phyloP scores from a whole-genome alignment of 2,797 vertebrate species.

The Synanceia verrucosa region DNA sequence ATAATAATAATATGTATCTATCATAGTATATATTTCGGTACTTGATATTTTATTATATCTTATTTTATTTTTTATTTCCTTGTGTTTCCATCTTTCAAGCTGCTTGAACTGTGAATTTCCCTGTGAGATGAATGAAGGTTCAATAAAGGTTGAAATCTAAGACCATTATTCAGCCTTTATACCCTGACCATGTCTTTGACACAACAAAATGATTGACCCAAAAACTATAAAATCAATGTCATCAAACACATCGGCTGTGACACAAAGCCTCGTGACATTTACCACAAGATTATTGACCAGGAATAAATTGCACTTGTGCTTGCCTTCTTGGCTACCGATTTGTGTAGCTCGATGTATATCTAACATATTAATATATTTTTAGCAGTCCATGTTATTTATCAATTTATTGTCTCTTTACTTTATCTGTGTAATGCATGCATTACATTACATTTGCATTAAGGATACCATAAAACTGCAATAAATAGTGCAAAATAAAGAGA shows the following conservation, averaged over 20 bases:
- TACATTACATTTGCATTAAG: neutral
- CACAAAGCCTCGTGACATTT: neutral
- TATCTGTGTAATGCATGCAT: neutral
- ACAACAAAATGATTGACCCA: neutral
- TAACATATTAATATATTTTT: neutral
- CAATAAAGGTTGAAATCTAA: neutral
- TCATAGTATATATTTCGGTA: too few relatives aligned
- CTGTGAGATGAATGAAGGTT: too few relatives aligned
- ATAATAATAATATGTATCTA: too few relatives aligned
- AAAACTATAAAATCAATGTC: neutral
- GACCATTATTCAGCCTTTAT: neutral
- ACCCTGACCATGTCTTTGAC: neutral
- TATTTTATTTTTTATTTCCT: too few relatives aligned
- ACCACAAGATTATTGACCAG: slow-evolving; percentile 6
- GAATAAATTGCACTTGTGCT: neutral
- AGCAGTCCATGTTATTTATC: neutral
- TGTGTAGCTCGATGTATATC: too few relatives aligned
- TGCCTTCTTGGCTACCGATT: neutral
- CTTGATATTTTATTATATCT: too few relatives aligned
- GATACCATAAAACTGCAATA: neutral
- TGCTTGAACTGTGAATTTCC: too few relatives aligned
- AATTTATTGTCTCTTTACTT: neutral
- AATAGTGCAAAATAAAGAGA: neutral
- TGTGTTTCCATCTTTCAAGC: too few relatives aligned
- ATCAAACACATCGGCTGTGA: neutral